Conservation (phyloP, 2,888 invertebrate genomes). For the Nysson spinosus region DNA sequence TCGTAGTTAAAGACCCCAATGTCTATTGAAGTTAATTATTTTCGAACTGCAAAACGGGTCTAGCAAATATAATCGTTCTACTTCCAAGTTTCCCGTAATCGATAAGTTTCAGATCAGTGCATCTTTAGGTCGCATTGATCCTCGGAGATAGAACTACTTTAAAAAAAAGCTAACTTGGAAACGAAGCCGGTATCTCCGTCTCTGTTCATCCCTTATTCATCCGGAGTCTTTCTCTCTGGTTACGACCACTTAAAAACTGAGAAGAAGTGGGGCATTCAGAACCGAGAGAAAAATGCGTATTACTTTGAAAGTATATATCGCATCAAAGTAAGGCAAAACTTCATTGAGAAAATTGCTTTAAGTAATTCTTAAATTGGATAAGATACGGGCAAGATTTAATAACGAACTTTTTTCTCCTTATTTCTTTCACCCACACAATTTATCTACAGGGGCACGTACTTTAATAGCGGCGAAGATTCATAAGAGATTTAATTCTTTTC, state of each 20-base stretch:
- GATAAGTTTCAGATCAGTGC: conserved; percentile 29
- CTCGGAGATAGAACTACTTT: conserved; percentile 40
- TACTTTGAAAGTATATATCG: neutral
- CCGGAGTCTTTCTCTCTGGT: neutral
- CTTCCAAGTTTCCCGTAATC: conserved; percentile 15
- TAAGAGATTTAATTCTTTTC: too few relatives aligned
- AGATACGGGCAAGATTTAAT: too few relatives aligned
- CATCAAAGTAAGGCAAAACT: conserved; percentile 5
- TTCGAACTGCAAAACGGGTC: neutral
- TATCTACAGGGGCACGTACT: too few relatives aligned
- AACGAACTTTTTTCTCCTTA: too few relatives aligned
- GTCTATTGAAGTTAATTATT: too few relatives aligned
- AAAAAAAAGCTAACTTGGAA: conserved; percentile 28
- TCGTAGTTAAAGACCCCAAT: too few relatives aligned
- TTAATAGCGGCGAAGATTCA: too few relatives aligned
- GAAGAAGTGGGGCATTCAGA: neutral
- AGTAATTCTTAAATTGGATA: too few relatives aligned
- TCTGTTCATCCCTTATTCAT: too few relatives aligned
- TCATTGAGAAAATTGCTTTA: conserved; percentile 29
- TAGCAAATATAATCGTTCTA: neutral
- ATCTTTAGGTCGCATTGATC: conserved; percentile 41
- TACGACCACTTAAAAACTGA: neutral
- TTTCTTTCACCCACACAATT: too few relatives aligned
- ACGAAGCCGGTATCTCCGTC: too few relatives aligned
- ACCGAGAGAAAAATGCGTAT: conserved; percentile 25